These are phyloP conservation scores for Naja naja DNA, from an alignment of 2,113 vertebrate species.

Conservation along the genomic window DNA sequence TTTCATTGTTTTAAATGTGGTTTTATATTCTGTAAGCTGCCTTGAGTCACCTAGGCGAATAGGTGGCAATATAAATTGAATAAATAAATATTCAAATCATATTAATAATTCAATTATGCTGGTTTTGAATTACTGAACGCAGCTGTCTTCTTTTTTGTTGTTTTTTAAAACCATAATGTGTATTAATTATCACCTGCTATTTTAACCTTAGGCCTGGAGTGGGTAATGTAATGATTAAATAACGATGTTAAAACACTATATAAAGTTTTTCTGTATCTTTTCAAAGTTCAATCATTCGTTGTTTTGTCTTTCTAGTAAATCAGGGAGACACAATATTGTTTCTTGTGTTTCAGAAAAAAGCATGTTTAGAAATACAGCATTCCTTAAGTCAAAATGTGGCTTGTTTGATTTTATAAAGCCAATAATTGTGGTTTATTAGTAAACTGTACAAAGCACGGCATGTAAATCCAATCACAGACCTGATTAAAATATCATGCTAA, in stretches of 20 bases:
- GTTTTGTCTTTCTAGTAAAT: neutral
- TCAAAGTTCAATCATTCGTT: neutral
- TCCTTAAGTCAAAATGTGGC: neutral
- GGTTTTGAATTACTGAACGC: neutral
- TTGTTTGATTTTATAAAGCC: neutral
- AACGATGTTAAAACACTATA: neutral
- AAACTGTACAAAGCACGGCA: neutral
- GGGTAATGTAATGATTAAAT: neutral
- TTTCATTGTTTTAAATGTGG: no score
- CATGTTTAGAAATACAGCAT: neutral
- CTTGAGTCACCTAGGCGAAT: no score
- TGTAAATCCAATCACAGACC: neutral
- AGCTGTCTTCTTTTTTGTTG: neutral
- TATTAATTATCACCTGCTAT: neutral
- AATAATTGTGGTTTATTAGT: neutral
- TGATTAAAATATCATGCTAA: neutral
- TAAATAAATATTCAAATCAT: neutral
- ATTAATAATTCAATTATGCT: neutral
- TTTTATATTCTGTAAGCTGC: no score
- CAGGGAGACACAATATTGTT: neutral
- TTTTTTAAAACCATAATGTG: neutral
- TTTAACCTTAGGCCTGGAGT: neutral
- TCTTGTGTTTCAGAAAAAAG: neutral
- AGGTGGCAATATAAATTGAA: no score
- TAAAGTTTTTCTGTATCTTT: neutral